Percentiles rank a stretch among this genome's conserved stretches.
Conservation (phyloP, 53 echinoderm and acorn worm genomes). For the Hippasteria phrygiana region DNA sequence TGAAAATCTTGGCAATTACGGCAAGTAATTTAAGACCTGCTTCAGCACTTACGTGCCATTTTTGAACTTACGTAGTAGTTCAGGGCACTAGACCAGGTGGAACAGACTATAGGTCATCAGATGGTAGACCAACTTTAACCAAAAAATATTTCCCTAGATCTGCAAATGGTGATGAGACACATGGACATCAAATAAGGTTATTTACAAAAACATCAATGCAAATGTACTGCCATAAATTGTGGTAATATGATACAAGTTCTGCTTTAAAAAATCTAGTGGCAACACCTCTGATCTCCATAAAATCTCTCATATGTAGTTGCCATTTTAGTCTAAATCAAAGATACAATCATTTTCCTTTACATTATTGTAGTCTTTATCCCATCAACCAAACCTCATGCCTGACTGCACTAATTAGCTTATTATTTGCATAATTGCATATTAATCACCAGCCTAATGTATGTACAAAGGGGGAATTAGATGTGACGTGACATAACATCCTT, state of each 20-base stretch:
- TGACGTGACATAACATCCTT: neutral
- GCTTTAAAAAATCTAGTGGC: neutral
- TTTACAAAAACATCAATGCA: constrained; percentile 3
- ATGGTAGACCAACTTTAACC: neutral
- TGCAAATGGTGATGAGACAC: neutral
- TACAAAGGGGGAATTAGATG: constrained; percentile 29
- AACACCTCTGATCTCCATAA: neutral
- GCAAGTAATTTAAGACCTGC: too few species aligned
- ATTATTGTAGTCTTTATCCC: neutral
- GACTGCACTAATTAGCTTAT: neutral
- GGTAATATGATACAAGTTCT: constrained; percentile 9
- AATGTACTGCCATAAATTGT: neutral
- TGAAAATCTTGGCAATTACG: too few species aligned
- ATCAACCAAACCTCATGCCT: neutral
- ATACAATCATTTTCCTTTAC: neutral
- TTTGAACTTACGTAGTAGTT: too few species aligned
- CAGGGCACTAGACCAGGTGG: too few species aligned
- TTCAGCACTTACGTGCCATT: too few species aligned
- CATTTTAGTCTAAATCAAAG: constrained; percentile 7
- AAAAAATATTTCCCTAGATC: neutral
- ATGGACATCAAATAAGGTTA: neutral
- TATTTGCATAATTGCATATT: constrained; percentile 40
- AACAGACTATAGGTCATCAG: too few species aligned
- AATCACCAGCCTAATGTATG: constrained; percentile 21
- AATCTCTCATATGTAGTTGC: neutral